Evolutionary conservation across 2,888 invertebrate species (phyloP).

Genomic region (Meteorus colon): DNA sequence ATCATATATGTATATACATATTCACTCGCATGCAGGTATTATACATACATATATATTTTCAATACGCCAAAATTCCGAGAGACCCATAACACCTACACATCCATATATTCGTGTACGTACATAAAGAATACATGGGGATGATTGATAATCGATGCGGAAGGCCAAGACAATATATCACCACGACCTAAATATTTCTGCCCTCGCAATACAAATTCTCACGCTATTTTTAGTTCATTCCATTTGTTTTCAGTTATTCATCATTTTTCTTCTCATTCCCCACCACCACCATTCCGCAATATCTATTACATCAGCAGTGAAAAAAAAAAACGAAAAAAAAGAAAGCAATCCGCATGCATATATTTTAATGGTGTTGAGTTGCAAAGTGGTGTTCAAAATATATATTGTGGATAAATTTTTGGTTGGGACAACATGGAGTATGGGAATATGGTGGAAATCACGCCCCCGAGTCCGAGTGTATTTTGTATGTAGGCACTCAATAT

Average conservation of each 20-base stretch:
- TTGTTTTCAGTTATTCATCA: background rate
- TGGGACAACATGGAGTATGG: background rate
- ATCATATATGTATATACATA: background rate
- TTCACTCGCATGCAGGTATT: background rate
- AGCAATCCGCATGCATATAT: background rate
- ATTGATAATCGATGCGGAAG: slow-evolving; percentile 44
- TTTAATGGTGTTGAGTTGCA: background rate
- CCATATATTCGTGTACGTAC: background rate
- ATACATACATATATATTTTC: background rate
- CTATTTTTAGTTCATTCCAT: slow-evolving; percentile 18
- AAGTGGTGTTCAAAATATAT: slow-evolving; percentile 6
- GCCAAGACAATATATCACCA: slow-evolving; percentile 15
- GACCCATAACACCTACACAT: slow-evolving; percentile 35
- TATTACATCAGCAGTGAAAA: slow-evolving; percentile 18
- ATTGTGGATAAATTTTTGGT: background rate
- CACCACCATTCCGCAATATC: background rate
- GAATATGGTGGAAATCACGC: no score
- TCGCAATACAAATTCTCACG: slow-evolving; percentile 2
- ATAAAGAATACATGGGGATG: slow-evolving; percentile 27
- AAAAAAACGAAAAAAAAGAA: slow-evolving; percentile 24
- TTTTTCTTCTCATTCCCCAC: background rate
- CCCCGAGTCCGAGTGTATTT: no score
- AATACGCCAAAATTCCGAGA: slow-evolving; percentile 18
- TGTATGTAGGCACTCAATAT: no score
- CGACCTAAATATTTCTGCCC: slow-evolving; percentile 35